Percentiles rank a stretch among this genome's conserved stretches.
phyloP scores from a whole-genome alignment of 2,888 invertebrate genomes.

The Tenodera sinensis region DNA sequence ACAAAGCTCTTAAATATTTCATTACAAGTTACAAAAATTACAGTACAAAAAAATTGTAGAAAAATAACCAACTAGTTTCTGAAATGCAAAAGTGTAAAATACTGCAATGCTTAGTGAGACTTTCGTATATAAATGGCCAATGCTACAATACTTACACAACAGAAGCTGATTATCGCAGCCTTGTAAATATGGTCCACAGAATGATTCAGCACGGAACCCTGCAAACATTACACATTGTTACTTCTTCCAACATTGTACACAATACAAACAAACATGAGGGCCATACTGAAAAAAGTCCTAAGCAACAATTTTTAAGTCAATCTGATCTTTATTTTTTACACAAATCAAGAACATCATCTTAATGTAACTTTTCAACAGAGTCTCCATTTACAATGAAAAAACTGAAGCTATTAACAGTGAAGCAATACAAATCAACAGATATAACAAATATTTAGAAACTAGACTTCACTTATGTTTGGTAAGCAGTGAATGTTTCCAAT shows the following conservation, averaged over 20 bases:
- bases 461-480: no score
- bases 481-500: no score
- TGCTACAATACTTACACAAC: not conserved
- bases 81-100: not conserved
- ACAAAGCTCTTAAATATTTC: not conserved
- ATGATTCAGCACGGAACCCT: not conserved
- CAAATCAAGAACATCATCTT: no score
- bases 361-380: no score
- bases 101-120: not conserved
- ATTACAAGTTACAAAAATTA: not conserved
- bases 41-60: not conserved
- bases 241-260: not conserved
- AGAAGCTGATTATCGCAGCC: conserved; percentile 8
- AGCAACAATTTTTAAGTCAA: no score
- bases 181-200: not conserved
- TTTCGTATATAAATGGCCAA: not conserved
- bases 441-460: no score
- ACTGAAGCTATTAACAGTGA: no score
- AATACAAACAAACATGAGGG: no score
- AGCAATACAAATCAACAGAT: no score
- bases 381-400: no score
- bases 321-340: no score
- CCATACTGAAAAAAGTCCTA: no score
- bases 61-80: not conserved
- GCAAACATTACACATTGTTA: not conserved